phyloP scores from a whole-genome alignment of 2,113 vertebrate species.

The Podarcis muralis region DNA sequence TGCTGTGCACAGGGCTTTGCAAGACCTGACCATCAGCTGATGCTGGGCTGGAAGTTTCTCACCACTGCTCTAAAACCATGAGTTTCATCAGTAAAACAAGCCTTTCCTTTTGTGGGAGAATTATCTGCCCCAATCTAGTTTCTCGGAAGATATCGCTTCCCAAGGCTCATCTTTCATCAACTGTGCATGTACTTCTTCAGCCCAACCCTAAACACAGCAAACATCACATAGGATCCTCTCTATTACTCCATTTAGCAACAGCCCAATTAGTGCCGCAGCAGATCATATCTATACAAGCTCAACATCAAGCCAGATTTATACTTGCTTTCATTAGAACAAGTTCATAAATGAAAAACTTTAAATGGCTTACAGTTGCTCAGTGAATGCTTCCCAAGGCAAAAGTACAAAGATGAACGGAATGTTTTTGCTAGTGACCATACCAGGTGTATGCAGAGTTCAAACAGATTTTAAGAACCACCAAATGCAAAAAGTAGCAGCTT shows the following conservation, averaged over 20 bases:
- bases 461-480: background rate
- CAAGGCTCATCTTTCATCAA: background rate
- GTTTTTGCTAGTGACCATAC: background rate
- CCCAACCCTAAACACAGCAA: background rate
- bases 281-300: background rate
- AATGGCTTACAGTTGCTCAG: slow-evolving; percentile 1
- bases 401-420: background rate
- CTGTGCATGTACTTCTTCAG: background rate
- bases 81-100: background rate
- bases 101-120: background rate
- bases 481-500: background rate
- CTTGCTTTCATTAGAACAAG: background rate
- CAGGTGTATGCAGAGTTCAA: background rate
- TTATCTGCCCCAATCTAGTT: background rate
- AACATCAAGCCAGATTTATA: background rate
- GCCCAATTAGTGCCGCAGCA: background rate
- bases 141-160: background rate
- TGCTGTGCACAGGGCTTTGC: too few relatives aligned
- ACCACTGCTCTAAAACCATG: background rate
- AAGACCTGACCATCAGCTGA: too few relatives aligned
- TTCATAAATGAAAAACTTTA: background rate
- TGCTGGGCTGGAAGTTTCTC: background rate
- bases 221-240: background rate
- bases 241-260: background rate
- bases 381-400: background rate